Percentiles rank a stretch among this genome's conserved stretches.
Evolutionary conservation across 2,797 vertebrate species (phyloP).

Genomic region (Halcyon leucocephala): DNA sequence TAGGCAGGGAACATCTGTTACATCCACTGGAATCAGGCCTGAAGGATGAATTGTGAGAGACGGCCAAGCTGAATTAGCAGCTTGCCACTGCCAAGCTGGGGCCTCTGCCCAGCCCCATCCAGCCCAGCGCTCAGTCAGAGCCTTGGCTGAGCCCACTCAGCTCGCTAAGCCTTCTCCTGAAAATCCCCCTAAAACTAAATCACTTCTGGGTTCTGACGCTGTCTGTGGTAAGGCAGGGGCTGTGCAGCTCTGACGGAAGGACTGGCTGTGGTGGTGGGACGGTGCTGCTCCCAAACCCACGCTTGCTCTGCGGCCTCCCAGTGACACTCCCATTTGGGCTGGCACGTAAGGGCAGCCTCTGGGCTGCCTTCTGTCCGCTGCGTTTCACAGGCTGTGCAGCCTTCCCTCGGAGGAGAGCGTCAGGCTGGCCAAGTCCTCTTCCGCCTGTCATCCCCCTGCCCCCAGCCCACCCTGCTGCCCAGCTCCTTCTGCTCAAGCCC

Average conservation of each 20-base stretch:
- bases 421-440: background rate
- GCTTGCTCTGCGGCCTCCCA: background rate
- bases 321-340: background rate
- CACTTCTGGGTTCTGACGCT: background rate
- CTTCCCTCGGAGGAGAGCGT: background rate
- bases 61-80: background rate
- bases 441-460: background rate
- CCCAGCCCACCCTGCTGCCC: background rate
- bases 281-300: accelerated
- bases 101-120: background rate
- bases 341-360: background rate
- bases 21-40: background rate
- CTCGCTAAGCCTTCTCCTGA: background rate
- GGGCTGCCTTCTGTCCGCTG: background rate
- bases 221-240: background rate
- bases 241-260: background rate
- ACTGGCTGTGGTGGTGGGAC: background rate
- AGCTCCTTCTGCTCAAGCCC: background rate
- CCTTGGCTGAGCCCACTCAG: background rate
- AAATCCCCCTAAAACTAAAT: background rate
- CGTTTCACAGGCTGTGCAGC: background rate
- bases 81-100: background rate
- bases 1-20: slow-evolving; percentile 5
- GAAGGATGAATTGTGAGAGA: background rate
- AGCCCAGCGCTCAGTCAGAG: accelerated